A percentile compares a stretch with the other conserved stretches of the same genome.
These are phyloP conservation scores for Lysandra coridon DNA, from an alignment of 2,888 invertebrate genomes.

Conservation along the genomic window DNA sequence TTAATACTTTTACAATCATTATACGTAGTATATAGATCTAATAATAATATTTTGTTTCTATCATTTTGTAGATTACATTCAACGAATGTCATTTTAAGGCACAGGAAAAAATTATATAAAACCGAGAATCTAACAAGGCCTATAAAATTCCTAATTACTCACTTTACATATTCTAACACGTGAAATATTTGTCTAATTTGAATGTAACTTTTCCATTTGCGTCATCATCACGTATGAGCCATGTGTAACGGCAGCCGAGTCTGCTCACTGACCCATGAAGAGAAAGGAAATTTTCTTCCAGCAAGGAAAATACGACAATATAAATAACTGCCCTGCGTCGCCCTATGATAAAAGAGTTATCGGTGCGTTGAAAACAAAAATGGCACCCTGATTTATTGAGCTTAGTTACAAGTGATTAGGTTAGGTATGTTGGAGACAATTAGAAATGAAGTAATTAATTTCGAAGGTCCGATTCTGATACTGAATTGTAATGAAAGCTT, in stretches of 20 bases:
- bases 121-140: not conserved
- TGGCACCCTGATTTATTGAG: slow-evolving; percentile 75
- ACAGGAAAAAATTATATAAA: not conserved
- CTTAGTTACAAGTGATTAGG: slow-evolving; percentile 60
- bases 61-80: too few relatives aligned
- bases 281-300: slow-evolving; percentile 79
- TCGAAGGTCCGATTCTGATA: not conserved
- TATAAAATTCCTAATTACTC: not conserved
- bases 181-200: not conserved
- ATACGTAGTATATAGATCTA: too few relatives aligned
- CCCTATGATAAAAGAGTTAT: slow-evolving; percentile 81
- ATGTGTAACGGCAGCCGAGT: slow-evolving; percentile 56
- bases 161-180: not conserved
- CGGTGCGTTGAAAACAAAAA: slow-evolving; percentile 81
- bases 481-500: not conserved
- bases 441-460: slow-evolving; percentile 26
- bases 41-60: too few relatives aligned
- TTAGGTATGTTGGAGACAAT: slow-evolving; percentile 45
- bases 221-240: slow-evolving; percentile 31
- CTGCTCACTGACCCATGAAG: slow-evolving; percentile 80
- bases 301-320: slow-evolving; percentile 77
- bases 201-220: slow-evolving; percentile 31
- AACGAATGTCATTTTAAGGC: not conserved
- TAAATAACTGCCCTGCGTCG: slow-evolving; percentile 79
- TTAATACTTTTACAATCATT: too few relatives aligned